Evolutionary conservation across 2,113 vertebrate species (phyloP).

Genomic region (Phalacrocorax pelagicus): DNA sequence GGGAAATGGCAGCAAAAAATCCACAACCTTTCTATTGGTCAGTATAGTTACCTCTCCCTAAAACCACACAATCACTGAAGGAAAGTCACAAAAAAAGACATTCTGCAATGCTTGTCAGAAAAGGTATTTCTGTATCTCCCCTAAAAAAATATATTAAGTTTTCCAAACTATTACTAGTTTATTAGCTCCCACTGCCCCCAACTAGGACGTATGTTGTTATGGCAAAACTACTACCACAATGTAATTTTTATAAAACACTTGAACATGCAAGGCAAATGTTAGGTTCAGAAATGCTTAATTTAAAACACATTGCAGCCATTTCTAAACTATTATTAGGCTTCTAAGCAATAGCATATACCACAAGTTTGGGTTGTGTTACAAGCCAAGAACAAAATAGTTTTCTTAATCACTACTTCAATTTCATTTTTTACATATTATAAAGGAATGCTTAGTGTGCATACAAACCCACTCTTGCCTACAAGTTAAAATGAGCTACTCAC

Average conservation of each 20-base stretch:
- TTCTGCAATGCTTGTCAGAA: background rate
- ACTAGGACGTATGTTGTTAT: background rate
- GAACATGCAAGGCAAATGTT: background rate
- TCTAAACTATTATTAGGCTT: slow-evolving; percentile 18
- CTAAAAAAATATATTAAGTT: background rate
- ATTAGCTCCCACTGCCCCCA: background rate
- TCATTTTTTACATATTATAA: background rate
- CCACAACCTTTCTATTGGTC: background rate
- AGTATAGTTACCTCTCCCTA: background rate
- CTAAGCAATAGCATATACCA: background rate
- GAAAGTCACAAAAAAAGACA: background rate
- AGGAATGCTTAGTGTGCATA: background rate
- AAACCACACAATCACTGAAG: background rate
- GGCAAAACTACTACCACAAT: background rate
- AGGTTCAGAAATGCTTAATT: slow-evolving; percentile 2
- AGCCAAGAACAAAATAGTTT: background rate
- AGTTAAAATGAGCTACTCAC: background rate
- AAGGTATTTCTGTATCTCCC: background rate
- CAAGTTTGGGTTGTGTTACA: background rate
- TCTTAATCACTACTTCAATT: slow-evolving; percentile 1
- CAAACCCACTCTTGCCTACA: background rate
- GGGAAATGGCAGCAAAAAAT: background rate
- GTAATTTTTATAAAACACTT: background rate
- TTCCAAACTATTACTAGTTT: background rate
- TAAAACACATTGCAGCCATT: background rate